These are phyloP conservation scores for Leptosomus discolor DNA, from an alignment of 2,113 vertebrate species.

Conservation along the genomic window DNA sequence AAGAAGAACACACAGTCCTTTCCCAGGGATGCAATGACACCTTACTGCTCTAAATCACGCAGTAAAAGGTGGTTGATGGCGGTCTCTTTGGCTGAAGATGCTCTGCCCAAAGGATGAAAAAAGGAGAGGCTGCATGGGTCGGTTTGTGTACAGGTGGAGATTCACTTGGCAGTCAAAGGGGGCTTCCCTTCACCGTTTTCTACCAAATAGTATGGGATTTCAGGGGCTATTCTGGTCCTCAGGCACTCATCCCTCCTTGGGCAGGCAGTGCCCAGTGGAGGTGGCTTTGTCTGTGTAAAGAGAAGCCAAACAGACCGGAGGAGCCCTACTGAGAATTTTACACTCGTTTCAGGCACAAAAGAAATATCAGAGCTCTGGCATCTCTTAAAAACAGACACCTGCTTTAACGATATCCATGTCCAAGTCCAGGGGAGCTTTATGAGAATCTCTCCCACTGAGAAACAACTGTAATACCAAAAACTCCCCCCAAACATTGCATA, in stretches of 20 bases:
- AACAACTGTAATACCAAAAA: not conserved
- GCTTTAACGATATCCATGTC: not conserved
- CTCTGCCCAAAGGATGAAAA: not conserved
- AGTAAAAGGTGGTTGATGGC: not conserved
- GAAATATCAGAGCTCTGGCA: not conserved
- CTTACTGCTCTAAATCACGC: not conserved
- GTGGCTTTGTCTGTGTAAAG: not conserved
- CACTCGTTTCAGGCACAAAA: not conserved
- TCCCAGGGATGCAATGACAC: not conserved
- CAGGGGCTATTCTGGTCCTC: not conserved
- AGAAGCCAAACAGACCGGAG: not conserved
- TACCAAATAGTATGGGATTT: not conserved
- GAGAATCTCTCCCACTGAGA: not conserved
- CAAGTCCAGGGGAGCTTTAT: not conserved
- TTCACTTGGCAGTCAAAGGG: not conserved
- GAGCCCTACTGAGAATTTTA: not conserved
- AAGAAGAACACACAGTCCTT: not conserved
- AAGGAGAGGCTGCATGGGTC: not conserved
- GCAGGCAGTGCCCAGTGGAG: not conserved
- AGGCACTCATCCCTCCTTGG: not conserved
- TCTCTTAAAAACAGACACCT: constrained; percentile 13
- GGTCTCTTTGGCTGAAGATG: not conserved
- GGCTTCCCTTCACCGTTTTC: not conserved
- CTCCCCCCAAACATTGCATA: not conserved
- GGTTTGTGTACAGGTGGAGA: not conserved